Evolutionary conservation across 2,113 vertebrate genomes (phyloP).

Genomic region (Hippolais icterina): DNA sequence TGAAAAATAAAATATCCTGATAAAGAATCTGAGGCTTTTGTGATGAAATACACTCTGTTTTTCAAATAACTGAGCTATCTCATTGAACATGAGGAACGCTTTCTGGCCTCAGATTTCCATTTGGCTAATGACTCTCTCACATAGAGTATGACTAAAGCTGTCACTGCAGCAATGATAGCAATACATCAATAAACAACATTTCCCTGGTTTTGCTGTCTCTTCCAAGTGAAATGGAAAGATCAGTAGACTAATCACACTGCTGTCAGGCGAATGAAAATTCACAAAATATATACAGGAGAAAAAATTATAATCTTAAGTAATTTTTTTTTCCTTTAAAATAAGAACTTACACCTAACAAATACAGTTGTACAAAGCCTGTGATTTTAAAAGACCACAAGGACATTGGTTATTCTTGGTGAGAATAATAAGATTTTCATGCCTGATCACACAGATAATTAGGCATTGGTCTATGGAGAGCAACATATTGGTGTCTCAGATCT

Average conservation of each 20-base stretch:
- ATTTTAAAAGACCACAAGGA: not conserved
- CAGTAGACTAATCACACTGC: not conserved
- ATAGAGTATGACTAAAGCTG: conserved; percentile 66
- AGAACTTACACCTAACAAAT: not conserved
- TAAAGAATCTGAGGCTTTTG: conserved; percentile 23
- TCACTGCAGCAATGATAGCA: conserved; percentile 47
- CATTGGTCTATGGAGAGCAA: not conserved
- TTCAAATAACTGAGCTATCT: conserved; percentile 61
- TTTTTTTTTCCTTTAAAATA: not conserved
- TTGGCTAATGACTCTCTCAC: conserved; percentile 69
- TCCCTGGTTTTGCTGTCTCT: conserved; percentile 25
- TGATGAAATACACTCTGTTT: conserved; percentile 53
- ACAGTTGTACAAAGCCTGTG: not conserved
- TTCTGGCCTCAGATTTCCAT: conserved; percentile 64
- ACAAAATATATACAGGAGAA: not conserved
- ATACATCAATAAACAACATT: conserved; percentile 70
- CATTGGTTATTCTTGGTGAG: not conserved
- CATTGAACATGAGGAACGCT: conserved; percentile 47
- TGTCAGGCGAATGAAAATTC: conserved; percentile 7
- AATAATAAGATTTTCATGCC: not conserved
- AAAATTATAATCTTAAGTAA: too few species aligned
- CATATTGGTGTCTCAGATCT: not conserved
- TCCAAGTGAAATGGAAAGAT: conserved; percentile 36
- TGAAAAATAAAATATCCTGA: conserved; percentile 59
- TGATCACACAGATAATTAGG: not conserved